Evolutionary conservation across 2,888 invertebrate species (phyloP), one percentile per base, ranked within the genome.

Genomic region (Stenodema calcarata): DNA sequence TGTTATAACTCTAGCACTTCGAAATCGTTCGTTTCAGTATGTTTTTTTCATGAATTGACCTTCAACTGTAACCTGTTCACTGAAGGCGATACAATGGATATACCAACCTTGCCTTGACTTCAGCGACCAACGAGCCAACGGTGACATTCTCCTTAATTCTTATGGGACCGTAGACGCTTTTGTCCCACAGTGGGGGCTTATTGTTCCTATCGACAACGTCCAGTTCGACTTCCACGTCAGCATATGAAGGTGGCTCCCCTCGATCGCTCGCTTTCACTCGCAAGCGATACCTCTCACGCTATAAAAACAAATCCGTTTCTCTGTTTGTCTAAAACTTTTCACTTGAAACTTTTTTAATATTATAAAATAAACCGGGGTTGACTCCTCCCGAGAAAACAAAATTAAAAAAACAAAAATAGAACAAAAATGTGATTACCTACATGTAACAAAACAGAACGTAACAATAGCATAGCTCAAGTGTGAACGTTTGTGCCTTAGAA

Each of bases 71-170:
- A 84, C 47, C 28, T 44, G 30, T 73, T 75, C 42, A 47, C 73
- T 84, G 54, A 78, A 78, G 78, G 78, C 41, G 78, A 78, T 27
- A 78, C n/a, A 62, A 69, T 69, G 69, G 69, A 27, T 90, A 87
- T 90, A 90, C 90, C 88, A 90, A 90, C 97, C 97, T 97, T 94
- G 98, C 98, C 95, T 97, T 97, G 93, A 98, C 96, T 94, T 97
- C 96, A 94, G 97, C 97, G 95, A 98, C 97, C 95, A 96, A 96
- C 93, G 97, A 97, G 95, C 98, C 97, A 95, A 98, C 97, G 95
- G 97, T 97, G 95, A 97, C 97, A 96, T 98, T 98, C 96, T 98
- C 98, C 95, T 95, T 96, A 95, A 98, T 96, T 95, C 96, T 96
- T 94, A 97, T 97, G 94, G 97, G 97, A 94, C 98, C 97, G 95